phyloP scores from a whole-genome alignment of 2,113 vertebrate genomes.

The Semicossyphus pulcher region DNA sequence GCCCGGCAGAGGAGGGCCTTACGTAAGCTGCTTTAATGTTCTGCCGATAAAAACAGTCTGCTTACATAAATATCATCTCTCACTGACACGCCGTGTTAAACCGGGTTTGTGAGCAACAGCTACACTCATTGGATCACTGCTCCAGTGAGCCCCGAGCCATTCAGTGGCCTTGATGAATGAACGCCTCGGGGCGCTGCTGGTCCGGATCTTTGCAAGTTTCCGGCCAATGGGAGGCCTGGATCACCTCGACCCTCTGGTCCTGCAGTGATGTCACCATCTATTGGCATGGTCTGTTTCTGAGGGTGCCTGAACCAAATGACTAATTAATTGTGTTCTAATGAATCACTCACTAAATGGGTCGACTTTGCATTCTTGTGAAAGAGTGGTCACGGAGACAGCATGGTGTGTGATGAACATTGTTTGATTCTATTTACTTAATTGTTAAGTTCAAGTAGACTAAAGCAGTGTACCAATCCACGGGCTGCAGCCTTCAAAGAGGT shows the following conservation, averaged over 20 bases:
- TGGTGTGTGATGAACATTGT: no score
- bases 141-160: constrained; percentile 47
- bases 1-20: constrained; percentile 43
- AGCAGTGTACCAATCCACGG: no score
- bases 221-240: constrained; percentile 30
- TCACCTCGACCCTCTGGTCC: constrained; percentile 8
- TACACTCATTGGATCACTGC: constrained; percentile 5
- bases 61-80: constrained; percentile 58
- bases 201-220: constrained; percentile 32
- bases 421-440: no score
- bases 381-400: no score
- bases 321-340: constrained; percentile 7
- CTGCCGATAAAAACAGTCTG: no score
- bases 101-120: constrained; percentile 9
- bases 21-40: constrained; percentile 35
- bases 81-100: constrained; percentile 1
- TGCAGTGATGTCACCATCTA: constrained; percentile 24
- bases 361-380: neutral
- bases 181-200: constrained; percentile 28
- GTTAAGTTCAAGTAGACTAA: no score
- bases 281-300: neutral
- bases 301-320: neutral
- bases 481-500: no score
- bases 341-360: constrained; percentile 6
- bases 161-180: constrained; percentile 48